Evolutionary conservation across 2,888 invertebrate species (phyloP), one percentile per base, ranked within the genome.

Genomic region (Allolobophora icterica): DNA sequence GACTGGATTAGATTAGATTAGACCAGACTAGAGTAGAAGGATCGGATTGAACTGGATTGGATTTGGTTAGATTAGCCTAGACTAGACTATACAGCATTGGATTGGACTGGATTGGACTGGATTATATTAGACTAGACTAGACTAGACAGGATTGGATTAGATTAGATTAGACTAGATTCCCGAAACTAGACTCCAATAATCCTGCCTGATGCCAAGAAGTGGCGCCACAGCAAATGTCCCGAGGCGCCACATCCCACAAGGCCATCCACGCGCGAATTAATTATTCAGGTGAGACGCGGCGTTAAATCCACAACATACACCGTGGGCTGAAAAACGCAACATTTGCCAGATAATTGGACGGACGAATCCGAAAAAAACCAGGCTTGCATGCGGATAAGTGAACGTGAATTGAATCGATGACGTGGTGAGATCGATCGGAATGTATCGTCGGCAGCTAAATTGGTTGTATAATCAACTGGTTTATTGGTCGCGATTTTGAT

Each of bases 241-340:
- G 30, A n/a, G 30, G 15, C 30, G 0, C 71, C 1, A 0, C n/a
- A 11, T 4, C n/a, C 17, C 15, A 24, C n/a, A n/a, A 1, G 11
- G n/a, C 71, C 71, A n/a, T n/a, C 30, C n/a, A n/a, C 71, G 71
- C 30, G 0, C 71, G n/a, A 71, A 71, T 71, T 71, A 71, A 71
- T 71, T 11, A 71, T 71, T 71, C 71, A 71, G 30, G 71, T 71
- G 71, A 71, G 71, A 11, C 71, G 71, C 71, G 5, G n/a, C 30
- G 71, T n/a, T 71, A 71, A n/a, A 71, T 71, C 71, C 71, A 71
- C 71, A 71, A 8, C 71, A n/a, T n/a, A 71, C 71, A n/a, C 71
- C 71, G 71, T 17, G 71, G 71, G n/a, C 71, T n/a, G 71, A 71
- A 71, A 52, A 71, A 71, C 71, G 71, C n/a, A 6, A 71, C n/a